Percentiles rank a stretch among this genome's conserved stretches.
Conservation (phyloP, 2,113 vertebrate species). For the Gymnorhina tibicen region DNA sequence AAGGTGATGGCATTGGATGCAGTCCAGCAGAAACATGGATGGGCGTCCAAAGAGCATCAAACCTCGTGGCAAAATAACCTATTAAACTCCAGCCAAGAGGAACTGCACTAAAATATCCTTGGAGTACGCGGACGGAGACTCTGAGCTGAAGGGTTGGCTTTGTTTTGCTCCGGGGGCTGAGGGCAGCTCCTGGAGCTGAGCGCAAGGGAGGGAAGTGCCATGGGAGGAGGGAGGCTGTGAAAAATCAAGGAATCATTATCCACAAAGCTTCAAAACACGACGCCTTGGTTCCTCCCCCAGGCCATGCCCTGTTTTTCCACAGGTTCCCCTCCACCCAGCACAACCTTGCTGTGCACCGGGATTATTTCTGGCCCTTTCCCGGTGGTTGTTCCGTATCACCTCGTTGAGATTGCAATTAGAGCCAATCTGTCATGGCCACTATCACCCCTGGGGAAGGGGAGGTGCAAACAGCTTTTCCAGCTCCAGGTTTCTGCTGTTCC, state of each 20-base stretch:
- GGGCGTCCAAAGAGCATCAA: not conserved
- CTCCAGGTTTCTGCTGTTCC: not conserved
- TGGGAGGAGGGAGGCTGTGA: not conserved
- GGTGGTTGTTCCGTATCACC: not conserved
- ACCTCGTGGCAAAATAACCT: not conserved
- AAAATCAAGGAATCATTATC: not conserved
- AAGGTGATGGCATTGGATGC: not conserved
- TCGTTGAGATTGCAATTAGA: not conserved
- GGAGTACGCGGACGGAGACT: not conserved
- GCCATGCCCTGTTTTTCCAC: not conserved
- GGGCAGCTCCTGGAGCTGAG: not conserved
- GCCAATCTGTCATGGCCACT: not conserved
- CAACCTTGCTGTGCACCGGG: not conserved
- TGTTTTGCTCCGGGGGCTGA: not conserved
- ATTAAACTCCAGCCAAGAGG: not conserved
- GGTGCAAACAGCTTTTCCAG: not conserved
- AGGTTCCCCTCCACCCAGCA: not conserved
- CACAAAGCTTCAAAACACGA: not conserved
- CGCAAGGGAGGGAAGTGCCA: not conserved
- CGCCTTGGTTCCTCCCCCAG: not conserved
- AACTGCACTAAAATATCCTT: not conserved
- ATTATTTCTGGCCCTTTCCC: not conserved
- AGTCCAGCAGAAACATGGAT: not conserved
- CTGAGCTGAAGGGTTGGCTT: not conserved
- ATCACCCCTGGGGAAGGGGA: rapidly evolving